Base-by-base conservation (phyloP, 1,140 invertebrate genomes). In the Danaus plexippus region DNA sequence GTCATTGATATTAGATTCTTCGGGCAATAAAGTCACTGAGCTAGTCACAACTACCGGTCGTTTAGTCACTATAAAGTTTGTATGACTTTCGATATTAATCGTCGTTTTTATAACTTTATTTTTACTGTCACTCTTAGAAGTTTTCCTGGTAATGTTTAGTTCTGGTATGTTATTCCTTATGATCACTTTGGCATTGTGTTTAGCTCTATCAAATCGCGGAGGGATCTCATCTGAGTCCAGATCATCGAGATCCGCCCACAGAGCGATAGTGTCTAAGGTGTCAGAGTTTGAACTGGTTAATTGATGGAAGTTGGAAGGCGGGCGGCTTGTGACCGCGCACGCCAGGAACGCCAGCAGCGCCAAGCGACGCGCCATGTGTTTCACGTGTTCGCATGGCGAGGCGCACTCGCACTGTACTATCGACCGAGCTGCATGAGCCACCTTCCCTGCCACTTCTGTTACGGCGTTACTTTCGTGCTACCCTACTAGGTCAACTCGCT, bases 331-430 rank as follows among this genome's bases (percentile, higher is more conserved):
- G 52, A 66, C 66, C 50, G 71, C 72, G 69, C 67, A 73, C 57
- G 75, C 78, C 70, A 85, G 63, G 57, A 86, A 68, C 74, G 73
- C 75, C 32, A 83, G 73, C 78, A 83, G 80, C 83, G 83, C 72
- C 83, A 85, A 70, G 71, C 75, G 80, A 80, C 83, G 83, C 80
- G 79, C 83, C 83, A 86, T 86, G 73, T 71, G 79, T 62, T 71
- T 76, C 66, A 69, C 78, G 83, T 81, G 75, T 80, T 79, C 69
- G 79, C 83, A 86, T 86, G 83, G 76, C 83, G 83, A 79, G 75
- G 71, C 81, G 80, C 82, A 77, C 75, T 75, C 61, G 79, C 80
- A 82, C 80, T 84, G 69, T 85, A 75, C 69, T 44, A 56, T 47
- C 63, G 53, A 50, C 60, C 47, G 58, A 62, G 50, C 56, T 54